Evolutionary conservation across 2,797 vertebrate genomes (phyloP).

Genomic region (Sebastes itinus): DNA sequence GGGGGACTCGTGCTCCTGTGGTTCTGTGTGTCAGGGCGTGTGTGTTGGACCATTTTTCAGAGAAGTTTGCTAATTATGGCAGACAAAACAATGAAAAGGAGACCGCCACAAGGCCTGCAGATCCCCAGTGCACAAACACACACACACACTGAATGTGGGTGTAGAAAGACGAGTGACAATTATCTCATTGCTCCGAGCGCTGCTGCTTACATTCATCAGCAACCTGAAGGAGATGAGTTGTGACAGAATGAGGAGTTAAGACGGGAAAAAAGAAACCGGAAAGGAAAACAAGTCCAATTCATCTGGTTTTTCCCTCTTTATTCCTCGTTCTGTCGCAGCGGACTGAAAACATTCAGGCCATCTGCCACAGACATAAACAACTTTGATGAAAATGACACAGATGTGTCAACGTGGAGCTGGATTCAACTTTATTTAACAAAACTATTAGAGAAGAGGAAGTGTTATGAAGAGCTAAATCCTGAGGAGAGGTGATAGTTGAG

Average conservation of each 20-base stretch:
- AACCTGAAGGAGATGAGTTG: slow-evolving; percentile 34
- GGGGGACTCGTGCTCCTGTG: neutral
- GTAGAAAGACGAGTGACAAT: slow-evolving; percentile 59
- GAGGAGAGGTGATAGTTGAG: neutral
- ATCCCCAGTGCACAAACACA: slow-evolving; percentile 12
- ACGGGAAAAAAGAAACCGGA: neutral
- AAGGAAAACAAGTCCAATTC: slow-evolving; percentile 32
- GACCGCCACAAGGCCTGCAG: slow-evolving; percentile 31
- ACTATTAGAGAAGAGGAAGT: neutral
- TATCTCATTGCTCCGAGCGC: slow-evolving; percentile 58
- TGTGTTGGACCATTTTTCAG: neutral
- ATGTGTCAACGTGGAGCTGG: neutral
- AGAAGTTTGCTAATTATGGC: slow-evolving; percentile 41
- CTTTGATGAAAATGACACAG: slow-evolving; percentile 25
- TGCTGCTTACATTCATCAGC: slow-evolving; percentile 46
- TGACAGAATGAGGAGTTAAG: slow-evolving; percentile 42
- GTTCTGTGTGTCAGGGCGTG: neutral
- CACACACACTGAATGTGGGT: neutral
- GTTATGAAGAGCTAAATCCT: neutral
- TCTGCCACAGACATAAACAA: slow-evolving; percentile 34
- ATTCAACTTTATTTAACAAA: slow-evolving; percentile 1
- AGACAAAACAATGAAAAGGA: slow-evolving; percentile 43
- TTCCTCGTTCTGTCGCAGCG: neutral
- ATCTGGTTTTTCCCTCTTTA: slow-evolving; percentile 12
- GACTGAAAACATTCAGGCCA: slow-evolving; percentile 26